A percentile compares a stretch with the other conserved stretches of the same genome.
Evolutionary conservation across 2,797 vertebrate genomes (phyloP).

Genomic region (Halcyon leucocephala): DNA sequence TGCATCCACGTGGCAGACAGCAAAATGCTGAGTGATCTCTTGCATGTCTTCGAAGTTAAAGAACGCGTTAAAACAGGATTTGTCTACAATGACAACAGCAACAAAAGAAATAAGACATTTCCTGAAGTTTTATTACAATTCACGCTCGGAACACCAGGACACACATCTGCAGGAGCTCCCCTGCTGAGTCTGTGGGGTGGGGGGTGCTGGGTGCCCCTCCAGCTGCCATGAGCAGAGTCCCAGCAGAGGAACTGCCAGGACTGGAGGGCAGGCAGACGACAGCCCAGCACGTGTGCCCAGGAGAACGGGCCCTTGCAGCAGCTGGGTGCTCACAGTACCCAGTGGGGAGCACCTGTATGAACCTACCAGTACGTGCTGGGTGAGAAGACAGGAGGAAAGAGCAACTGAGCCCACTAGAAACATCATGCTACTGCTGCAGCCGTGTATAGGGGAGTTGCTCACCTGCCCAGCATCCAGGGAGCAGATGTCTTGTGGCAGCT

Average conservation of each 20-base stretch:
- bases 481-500: background rate
- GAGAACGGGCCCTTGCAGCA: background rate
- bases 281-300: background rate
- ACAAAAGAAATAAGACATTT: background rate
- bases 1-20: constrained; percentile 93
- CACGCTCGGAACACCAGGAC: background rate
- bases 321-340: background rate
- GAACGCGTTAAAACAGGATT: constrained; percentile 95
- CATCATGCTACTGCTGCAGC: background rate
- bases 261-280: background rate
- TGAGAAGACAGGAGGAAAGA: background rate
- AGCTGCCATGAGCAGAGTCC: fast-evolving
- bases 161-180: background rate
- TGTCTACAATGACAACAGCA: constrained; percentile 81
- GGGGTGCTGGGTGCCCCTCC: background rate
- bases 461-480: background rate
- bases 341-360: background rate
- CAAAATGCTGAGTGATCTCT: constrained; percentile 94
- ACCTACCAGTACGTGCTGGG: fast-evolving
- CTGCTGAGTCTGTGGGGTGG: background rate
- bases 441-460: background rate
- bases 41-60: constrained; percentile 98
- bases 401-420: background rate
- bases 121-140: background rate
- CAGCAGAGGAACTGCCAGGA: background rate